Base-by-base conservation (phyloP, 2,113 vertebrate genomes). In the Camelus bactrianus region DNA sequence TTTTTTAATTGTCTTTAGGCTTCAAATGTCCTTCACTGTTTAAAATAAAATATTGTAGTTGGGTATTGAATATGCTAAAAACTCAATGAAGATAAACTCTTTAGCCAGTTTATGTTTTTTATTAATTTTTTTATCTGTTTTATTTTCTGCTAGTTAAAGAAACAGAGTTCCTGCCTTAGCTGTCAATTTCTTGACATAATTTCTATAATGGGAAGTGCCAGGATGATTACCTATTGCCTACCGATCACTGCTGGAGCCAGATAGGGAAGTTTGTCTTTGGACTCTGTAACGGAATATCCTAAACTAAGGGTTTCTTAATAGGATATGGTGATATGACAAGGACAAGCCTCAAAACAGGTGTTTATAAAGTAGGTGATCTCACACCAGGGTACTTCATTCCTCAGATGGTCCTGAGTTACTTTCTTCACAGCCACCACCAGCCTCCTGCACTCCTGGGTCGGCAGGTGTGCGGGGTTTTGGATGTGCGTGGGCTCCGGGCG, bases 291-390 rank as follows among this genome's bases (percentile, higher is more conserved):
- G 26, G 17, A 87, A 93, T 58, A 5, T 50, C 26, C 54, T 75
- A 42, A 76, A 58, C 58, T 28, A 76, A n/a, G 38, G 32, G 69
- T 82, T 70, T 73, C 73, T 64, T 83, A 11, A 83, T 95, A 95
- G 42, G 56, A 77, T 17, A 73, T 2, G 17, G 13, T 28, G 70
- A 87, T 32, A 20, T 14, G 14, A 56, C 12, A 70, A 54, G 64
- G n/a, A 38, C 16, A 72, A 90, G 30, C 32, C 15, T 93, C 62
- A 89, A 79, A 82, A 52, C 14, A 2, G 8, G 5, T 19, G 30
- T 72, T 91, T 86, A 35, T 46, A 64, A 92, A 75, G 26, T 46
- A 86, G 67, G 32, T 82, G 69, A 86, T 10, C 62, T 89, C 65
- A 56, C 28, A 88, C 35, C 8, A 32, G 38, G 22, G 35, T n/a